Evolutionary conservation across 2,113 vertebrate species (phyloP).

Genomic region (Ctenodactylus gundi): DNA sequence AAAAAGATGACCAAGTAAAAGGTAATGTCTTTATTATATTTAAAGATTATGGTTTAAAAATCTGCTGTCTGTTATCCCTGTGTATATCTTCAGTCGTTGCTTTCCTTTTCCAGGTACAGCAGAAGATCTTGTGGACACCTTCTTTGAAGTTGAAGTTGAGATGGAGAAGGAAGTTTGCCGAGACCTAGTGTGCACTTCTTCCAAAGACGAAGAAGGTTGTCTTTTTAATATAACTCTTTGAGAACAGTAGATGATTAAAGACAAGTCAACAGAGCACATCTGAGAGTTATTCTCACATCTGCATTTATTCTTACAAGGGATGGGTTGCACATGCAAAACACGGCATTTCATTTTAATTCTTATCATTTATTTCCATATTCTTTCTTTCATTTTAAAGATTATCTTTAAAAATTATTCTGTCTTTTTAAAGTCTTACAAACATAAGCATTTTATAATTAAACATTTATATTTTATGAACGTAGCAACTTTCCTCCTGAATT

Average conservation of each 20-base stretch:
- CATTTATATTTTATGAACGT: neutral
- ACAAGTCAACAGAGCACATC: conserved; percentile 40
- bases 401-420: conserved; percentile 30
- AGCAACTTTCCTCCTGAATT: conserved; percentile 31
- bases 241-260: conserved; percentile 27
- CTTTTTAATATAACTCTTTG: conserved; percentile 62
- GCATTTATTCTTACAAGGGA: neutral
- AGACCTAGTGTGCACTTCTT: conserved; percentile 96
- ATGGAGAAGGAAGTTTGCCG: conserved; percentile 98
- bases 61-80: neutral
- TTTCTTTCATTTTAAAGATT: conserved; percentile 4
- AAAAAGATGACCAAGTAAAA: conserved; percentile 94
- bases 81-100: conserved; percentile 14
- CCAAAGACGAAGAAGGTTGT: conserved; percentile 97
- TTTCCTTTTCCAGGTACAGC: conserved; percentile 84
- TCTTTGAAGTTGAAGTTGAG: conserved; percentile 99
- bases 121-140: conserved; percentile 96
- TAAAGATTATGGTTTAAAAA: conserved; percentile 27
- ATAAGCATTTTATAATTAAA: neutral
- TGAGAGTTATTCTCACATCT: too few relatives aligned
- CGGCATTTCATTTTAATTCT: neutral
- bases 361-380: neutral
- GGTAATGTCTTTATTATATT: conserved; percentile 80
- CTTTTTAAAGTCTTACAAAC: conserved; percentile 16
- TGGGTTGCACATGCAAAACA: neutral